Percentiles rank a stretch among this genome's conserved stretches.
These are phyloP conservation scores for Venustoraphidia nigricollis DNA, from an alignment of 2,888 invertebrate genomes.

Conservation along the genomic window DNA sequence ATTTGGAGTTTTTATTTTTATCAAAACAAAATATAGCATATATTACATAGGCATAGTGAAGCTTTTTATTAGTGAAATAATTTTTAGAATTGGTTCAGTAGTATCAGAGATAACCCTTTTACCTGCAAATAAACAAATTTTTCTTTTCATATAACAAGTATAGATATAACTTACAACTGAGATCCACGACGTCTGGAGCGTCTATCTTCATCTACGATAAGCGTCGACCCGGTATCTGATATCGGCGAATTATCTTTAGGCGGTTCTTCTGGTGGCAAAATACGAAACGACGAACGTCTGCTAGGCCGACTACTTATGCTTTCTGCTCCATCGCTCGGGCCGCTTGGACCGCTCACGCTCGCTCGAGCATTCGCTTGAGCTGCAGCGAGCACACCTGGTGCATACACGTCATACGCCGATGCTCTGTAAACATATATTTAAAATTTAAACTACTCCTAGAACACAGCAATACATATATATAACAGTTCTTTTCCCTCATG, in stretches of 20 bases:
- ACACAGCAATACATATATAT: no score
- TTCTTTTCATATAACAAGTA: no score
- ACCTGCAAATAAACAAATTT: no score
- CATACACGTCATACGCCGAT: slow-evolving; percentile 74
- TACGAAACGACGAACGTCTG: slow-evolving; percentile 41
- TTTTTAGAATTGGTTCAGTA: no score
- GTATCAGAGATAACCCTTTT: no score
- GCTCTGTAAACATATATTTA: slow-evolving; percentile 30
- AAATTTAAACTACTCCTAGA: neutral
- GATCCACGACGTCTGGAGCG: slow-evolving; percentile 65
- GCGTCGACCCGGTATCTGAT: slow-evolving; percentile 38
- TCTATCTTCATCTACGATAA: slow-evolving; percentile 55
- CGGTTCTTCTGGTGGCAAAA: slow-evolving; percentile 35
- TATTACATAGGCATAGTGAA: no score
- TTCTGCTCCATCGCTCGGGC: slow-evolving; percentile 6
- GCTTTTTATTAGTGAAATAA: no score
- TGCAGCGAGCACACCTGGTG: slow-evolving; percentile 37
- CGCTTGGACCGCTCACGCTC: neutral
- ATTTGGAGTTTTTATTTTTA: no score
- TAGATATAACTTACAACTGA: slow-evolving; percentile 66
- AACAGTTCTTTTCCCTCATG: no score
- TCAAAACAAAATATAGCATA: no score
- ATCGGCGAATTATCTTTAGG: slow-evolving; percentile 34
- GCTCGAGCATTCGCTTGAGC: slow-evolving; percentile 20
- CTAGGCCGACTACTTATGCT: slow-evolving; percentile 8